A percentile compares a stretch with the other conserved stretches of the same genome.
phyloP scores from a whole-genome alignment of 1,140 invertebrate species.

The Penaeus chinensis region DNA sequence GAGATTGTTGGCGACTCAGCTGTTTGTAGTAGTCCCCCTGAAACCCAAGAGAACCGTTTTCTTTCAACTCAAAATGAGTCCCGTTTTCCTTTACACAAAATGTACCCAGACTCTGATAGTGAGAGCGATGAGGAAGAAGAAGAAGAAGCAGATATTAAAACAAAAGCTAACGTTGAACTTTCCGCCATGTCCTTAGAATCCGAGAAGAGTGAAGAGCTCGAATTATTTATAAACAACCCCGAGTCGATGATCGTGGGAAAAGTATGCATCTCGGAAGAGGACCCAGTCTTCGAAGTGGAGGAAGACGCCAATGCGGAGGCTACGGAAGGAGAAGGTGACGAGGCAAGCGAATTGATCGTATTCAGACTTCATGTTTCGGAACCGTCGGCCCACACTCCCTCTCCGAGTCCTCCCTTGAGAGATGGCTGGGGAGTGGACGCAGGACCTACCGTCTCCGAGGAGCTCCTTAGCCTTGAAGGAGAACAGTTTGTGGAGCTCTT shows the following conservation, averaged over 20 bases:
- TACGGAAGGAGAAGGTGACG: no score
- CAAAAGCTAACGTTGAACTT: background rate
- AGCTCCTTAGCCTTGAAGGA: conserved; percentile 20
- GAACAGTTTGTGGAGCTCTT: conserved; percentile 34
- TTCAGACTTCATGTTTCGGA: no score
- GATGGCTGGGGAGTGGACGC: conserved; percentile 36
- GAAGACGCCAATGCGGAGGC: no score
- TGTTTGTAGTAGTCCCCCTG: background rate
- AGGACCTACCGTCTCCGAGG: conserved; percentile 7
- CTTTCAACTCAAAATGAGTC: conserved; percentile 3
- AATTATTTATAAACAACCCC: conserved; percentile 49
- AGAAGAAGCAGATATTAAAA: background rate
- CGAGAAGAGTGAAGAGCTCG: conserved; percentile 25
- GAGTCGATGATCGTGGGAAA: conserved; percentile 26
- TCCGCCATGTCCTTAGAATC: background rate
- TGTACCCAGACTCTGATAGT: conserved; percentile 52
- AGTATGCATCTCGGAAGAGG: no score
- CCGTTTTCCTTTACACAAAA: conserved; percentile 34
- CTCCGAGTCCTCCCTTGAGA: no score
- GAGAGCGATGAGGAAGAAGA: conserved; percentile 19
- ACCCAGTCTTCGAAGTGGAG: no score
- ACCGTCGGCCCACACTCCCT: no score
- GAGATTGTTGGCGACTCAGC: background rate
- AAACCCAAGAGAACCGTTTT: background rate
- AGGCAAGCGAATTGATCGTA: no score